phyloP scores from a whole-genome alignment of 2,888 invertebrate genomes.

The Onthophagus sagittarius region DNA sequence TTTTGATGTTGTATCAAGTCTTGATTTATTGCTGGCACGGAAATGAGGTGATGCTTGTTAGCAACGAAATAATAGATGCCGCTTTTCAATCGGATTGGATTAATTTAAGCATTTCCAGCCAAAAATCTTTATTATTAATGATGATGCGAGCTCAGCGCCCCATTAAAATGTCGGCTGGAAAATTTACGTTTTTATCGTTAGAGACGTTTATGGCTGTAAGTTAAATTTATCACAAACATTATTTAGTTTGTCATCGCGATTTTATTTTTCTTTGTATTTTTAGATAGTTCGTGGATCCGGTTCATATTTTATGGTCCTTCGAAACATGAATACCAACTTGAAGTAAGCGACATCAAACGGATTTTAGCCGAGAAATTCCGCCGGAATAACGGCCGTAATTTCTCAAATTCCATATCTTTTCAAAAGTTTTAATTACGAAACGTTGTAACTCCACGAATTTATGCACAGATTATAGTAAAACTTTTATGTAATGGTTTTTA shows the following conservation, averaged over 20 bases:
- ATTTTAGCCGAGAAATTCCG: not conserved
- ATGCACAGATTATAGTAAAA: not conserved
- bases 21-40: constrained; percentile 29
- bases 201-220: constrained; percentile 13
- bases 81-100: constrained; percentile 20
- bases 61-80: constrained; percentile 16
- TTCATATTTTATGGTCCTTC: constrained; percentile 18
- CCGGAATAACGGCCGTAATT: not conserved
- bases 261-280: constrained; percentile 10
- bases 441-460: not conserved
- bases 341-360: not conserved
- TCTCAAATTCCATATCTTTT: not conserved
- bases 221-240: not conserved
- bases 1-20: constrained; percentile 25
- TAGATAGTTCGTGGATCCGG: constrained; percentile 18
- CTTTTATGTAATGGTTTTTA: too few species aligned
- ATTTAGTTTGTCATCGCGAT: not conserved
- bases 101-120: constrained; percentile 14
- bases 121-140: constrained; percentile 24
- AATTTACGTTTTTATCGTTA: constrained; percentile 15
- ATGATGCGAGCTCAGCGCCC: constrained; percentile 25
- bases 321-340: not conserved
- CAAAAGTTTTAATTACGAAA: not conserved
- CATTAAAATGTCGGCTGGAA: constrained; percentile 25
- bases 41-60: constrained; percentile 26